phyloP scores from a whole-genome alignment of 2,113 vertebrate genomes.

The Anolis sagrei region DNA sequence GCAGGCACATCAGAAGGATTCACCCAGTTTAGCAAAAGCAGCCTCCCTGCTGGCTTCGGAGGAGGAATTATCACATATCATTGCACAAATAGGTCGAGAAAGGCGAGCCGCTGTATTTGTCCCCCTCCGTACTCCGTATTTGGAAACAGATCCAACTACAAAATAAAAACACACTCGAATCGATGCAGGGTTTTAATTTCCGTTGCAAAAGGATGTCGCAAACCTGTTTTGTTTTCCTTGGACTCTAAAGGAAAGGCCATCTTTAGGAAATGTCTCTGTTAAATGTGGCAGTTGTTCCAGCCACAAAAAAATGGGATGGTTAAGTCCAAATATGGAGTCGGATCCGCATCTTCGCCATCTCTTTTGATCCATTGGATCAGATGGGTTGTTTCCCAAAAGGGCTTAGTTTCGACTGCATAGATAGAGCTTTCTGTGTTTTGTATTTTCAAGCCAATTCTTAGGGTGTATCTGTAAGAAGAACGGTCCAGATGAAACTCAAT shows the following conservation, averaged over 20 bases:
- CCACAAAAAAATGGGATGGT: too few relatives aligned
- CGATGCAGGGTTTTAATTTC: not conserved
- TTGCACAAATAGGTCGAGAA: constrained; percentile 75
- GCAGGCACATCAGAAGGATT: accelerated
- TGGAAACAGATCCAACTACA: constrained; percentile 3
- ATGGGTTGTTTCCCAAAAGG: not conserved
- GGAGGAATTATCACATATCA: constrained; percentile 63
- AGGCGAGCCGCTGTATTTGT: constrained; percentile 3
- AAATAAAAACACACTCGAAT: not conserved
- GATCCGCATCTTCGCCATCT: not conserved
- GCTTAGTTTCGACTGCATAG: not conserved
- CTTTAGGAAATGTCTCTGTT: too few relatives aligned
- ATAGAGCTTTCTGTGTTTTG: too few relatives aligned
- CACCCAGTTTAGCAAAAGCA: not conserved
- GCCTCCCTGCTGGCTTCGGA: constrained; percentile 49
- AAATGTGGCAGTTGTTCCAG: too few relatives aligned
- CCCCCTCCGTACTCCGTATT: constrained; percentile 4
- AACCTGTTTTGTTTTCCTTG: not conserved
- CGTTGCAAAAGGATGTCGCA: not conserved
- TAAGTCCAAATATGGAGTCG: too few relatives aligned
- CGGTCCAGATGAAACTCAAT: not conserved
- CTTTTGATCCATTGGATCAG: not conserved
- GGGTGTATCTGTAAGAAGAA: not conserved
- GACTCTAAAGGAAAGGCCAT: too few relatives aligned
- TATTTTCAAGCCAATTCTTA: not conserved